These are phyloP conservation scores for Leptosomus discolor DNA, from an alignment of 2,113 vertebrate genomes.

Conservation along the genomic window DNA sequence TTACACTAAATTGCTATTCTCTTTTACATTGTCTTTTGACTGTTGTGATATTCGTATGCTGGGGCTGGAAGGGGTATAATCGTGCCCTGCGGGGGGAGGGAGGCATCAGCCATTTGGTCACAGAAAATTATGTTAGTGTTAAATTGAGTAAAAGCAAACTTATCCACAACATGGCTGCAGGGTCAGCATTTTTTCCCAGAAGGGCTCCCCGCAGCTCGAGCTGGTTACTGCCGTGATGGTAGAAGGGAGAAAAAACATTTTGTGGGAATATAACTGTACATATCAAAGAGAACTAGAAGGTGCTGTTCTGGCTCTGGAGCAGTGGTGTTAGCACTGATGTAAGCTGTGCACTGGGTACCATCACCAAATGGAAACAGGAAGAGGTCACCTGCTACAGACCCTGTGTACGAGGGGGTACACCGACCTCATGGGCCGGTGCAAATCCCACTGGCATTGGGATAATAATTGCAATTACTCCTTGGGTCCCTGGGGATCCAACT, in stretches of 20 bases:
- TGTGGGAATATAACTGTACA: background rate
- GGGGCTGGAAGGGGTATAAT: background rate
- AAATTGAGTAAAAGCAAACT: background rate
- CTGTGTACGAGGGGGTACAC: rapidly evolving
- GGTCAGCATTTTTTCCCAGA: background rate
- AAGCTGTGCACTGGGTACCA: background rate
- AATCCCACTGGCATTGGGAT: rapidly evolving
- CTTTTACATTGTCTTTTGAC: conserved; percentile 4
- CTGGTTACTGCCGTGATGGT: background rate
- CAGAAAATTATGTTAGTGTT: conserved; percentile 34
- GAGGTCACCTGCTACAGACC: background rate
- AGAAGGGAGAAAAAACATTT: background rate
- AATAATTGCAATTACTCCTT: background rate
- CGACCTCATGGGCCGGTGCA: rapidly evolving
- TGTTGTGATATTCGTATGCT: background rate
- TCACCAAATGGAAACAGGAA: background rate
- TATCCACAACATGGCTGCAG: background rate
- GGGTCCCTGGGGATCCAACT: background rate
- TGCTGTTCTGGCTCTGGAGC: rapidly evolving
- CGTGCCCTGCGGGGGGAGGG: background rate
- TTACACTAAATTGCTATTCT: conserved; percentile 54
- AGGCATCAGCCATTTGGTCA: background rate
- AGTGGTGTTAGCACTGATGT: background rate
- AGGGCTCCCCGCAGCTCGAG: background rate
- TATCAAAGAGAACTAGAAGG: background rate